Evolutionary conservation across 23 tunicate genomes (phyloP), one percentile per base, ranked within the genome.

Genomic region (Ascidia mentula): DNA sequence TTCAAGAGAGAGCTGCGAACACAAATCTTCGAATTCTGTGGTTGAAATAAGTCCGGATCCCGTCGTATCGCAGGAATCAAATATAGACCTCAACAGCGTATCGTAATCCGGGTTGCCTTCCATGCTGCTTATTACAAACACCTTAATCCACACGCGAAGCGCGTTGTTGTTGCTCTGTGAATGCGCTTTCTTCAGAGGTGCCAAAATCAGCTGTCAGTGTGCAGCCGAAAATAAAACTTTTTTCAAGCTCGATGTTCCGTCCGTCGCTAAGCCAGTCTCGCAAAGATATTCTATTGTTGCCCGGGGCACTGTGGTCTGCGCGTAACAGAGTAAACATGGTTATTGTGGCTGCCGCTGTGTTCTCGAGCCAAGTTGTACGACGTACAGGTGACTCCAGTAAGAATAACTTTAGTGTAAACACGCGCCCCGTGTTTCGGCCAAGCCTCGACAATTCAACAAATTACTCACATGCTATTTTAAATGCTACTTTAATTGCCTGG

Each of bases 51-150:
- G 72, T 69, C 97, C 97, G 34, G 46, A 45, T 36, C 86, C 89
- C 26, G 59, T 42, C 8, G 75, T 60, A 65, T 92, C 97, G 40
- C 97, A 92, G 31, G 97, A 87, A 38, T 87, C 82, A 73, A 92
- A 92, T 40, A 92, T 42, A 34, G 86, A 77, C 46, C 86, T 70
- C 60, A 92, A 77, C 59, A 82, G 46, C 18, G 60, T 38, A 53
- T 92, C 97, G 46, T 82, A 87, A 24, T 82, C 97, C 31, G 74
- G 36, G 18, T 72, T 53, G 40, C 72, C 80, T 24, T 82, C 72
- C 86, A 73, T 73, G 8, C 2, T 77, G 65, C 22, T 53, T 9
- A 9, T n/a, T n/a, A n/a, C n/a, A n/a, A n/a, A n/a, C n/a, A n/a
- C n/a, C n/a, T n/a, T n/a, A n/a, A n/a, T n/a, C n/a, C 65, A 53